Evolutionary conservation across 2,888 invertebrate genomes (phyloP).

Genomic region (Ormyrus labotus): DNA sequence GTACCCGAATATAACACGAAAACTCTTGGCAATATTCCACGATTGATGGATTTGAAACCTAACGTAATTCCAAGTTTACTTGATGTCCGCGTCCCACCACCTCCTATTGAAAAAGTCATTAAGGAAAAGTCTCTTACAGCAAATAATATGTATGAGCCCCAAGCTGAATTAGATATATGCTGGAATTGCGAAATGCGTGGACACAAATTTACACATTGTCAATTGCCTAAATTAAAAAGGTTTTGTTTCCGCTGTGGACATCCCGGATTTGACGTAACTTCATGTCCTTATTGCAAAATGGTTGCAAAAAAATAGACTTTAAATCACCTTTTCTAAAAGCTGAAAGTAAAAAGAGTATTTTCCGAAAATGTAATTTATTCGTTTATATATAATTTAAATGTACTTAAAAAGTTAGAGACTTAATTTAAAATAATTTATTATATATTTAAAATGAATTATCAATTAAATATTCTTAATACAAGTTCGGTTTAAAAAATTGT

Average conservation of each 20-base stretch:
- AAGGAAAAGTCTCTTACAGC: neutral
- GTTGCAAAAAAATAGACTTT: neutral
- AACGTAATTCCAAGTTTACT: conserved; percentile 44
- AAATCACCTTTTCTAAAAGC: neutral
- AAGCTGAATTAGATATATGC: conserved; percentile 11
- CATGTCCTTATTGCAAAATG: conserved; percentile 37
- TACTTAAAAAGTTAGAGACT: too few relatives aligned
- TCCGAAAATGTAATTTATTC: neutral
- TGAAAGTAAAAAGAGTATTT: neutral
- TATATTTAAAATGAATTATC: neutral
- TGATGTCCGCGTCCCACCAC: conserved; percentile 37
- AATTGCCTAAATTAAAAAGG: conserved; percentile 1
- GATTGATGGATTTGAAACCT: conserved; percentile 38
- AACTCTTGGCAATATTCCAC: conserved; percentile 21
- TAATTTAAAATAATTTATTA: neutral
- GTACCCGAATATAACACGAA: neutral
- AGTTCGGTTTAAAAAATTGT: too few relatives aligned
- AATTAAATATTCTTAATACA: neutral
- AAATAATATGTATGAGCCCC: neutral
- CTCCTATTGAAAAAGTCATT: conserved; percentile 5
- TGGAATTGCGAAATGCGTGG: conserved; percentile 42
- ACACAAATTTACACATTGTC: conserved; percentile 12
- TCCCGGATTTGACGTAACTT: conserved; percentile 15
- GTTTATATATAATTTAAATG: too few relatives aligned
- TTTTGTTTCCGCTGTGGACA: conserved; percentile 44